Evolutionary conservation across 2,113 vertebrate genomes (phyloP).

Genomic region (Pteronura brasiliensis): DNA sequence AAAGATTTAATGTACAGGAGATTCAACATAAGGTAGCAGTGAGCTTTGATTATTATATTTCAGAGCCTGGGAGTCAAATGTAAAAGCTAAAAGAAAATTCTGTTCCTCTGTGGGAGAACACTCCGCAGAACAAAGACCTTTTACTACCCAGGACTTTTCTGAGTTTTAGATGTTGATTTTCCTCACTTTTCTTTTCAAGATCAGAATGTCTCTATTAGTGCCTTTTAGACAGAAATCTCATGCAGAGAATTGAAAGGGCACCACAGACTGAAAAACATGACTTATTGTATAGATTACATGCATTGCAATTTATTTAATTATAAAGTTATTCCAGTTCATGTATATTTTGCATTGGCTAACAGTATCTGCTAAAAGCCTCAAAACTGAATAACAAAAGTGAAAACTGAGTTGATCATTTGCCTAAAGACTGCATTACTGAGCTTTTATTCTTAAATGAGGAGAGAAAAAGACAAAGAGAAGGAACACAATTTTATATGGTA

Average conservation of each 20-base stretch:
- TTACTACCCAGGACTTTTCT: constrained; percentile 83
- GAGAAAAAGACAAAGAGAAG: background rate
- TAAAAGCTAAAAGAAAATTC: constrained; percentile 85
- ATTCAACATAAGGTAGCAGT: constrained; percentile 81
- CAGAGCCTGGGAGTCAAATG: constrained; percentile 79
- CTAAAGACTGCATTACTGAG: constrained; percentile 2
- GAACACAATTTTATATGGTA: background rate
- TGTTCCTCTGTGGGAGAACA: constrained; percentile 85
- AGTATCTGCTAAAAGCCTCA: constrained; percentile 30
- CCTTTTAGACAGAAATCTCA: constrained; percentile 79
- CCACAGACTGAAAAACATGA: constrained; percentile 69
- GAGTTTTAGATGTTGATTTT: constrained; percentile 85
- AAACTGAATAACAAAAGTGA: background rate
- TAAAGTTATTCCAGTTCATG: constrained; percentile 74
- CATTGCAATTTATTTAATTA: constrained; percentile 80
- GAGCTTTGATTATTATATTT: constrained; percentile 88
- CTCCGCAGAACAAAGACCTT: constrained; percentile 84
- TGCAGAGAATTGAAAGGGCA: constrained; percentile 80
- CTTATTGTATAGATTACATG: constrained; percentile 79
- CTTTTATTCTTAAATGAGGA: background rate
- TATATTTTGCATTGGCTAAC: constrained; percentile 67
- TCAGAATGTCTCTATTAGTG: constrained; percentile 81
- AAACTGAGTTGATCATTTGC: constrained; percentile 41
- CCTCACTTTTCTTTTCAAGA: constrained; percentile 83
- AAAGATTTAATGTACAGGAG: constrained; percentile 82